Percentiles rank a stretch among this genome's conserved stretches.
phyloP scores from a whole-genome alignment of 2,113 vertebrate genomes.

The Caracal caracal region DNA sequence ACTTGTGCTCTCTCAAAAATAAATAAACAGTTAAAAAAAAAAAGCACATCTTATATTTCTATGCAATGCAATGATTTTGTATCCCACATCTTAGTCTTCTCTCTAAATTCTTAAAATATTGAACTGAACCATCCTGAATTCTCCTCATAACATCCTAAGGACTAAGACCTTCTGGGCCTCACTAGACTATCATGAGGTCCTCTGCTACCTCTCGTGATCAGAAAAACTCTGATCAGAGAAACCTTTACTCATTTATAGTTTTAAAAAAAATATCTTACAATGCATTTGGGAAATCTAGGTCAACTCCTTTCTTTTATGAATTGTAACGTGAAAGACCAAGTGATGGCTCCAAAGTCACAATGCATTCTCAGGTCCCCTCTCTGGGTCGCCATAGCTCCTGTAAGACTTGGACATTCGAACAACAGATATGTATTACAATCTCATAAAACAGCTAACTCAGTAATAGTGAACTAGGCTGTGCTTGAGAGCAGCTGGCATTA shows the following conservation, averaged over 20 bases:
- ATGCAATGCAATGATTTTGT: not conserved
- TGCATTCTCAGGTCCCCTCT: not conserved
- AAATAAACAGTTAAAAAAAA: not conserved
- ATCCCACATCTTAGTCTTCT: not conserved
- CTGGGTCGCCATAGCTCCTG: not conserved
- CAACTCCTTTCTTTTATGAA: conserved; percentile 29
- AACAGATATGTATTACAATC: not conserved
- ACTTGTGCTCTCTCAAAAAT: too few species aligned
- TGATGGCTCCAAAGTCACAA: not conserved
- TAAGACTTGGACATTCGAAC: not conserved
- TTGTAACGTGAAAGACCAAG: not conserved
- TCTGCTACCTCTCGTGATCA: not conserved
- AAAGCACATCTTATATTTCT: not conserved
- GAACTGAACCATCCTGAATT: not conserved
- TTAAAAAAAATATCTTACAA: not conserved
- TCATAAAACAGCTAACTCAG: not conserved
- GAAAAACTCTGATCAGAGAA: not conserved
- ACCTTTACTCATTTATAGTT: conserved; percentile 6
- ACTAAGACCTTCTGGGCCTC: not conserved
- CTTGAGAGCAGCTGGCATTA: conserved; percentile 3
- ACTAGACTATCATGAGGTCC: not conserved
- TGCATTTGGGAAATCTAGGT: not conserved
- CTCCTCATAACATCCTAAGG: not conserved
- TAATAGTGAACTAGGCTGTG: not conserved
- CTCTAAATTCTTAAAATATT: conserved; percentile 8